These are phyloP conservation scores for Habroteleia sp. DNA, from an alignment of 2,888 invertebrate species.

Conservation along the genomic window DNA sequence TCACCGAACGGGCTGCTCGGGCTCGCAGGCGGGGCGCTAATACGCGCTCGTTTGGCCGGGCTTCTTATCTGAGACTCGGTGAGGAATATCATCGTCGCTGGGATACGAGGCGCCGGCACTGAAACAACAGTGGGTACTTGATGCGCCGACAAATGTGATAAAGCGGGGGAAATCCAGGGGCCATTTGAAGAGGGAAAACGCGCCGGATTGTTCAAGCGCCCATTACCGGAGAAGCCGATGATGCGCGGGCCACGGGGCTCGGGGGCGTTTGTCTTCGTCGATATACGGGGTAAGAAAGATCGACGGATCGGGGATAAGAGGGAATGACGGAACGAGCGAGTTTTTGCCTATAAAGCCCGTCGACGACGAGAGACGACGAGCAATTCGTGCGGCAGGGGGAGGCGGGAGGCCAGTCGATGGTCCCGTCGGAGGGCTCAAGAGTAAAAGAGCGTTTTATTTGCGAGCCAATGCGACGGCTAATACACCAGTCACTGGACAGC, in stretches of 20 bases:
- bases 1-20: conserved; percentile 67
- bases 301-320: conserved; percentile 26
- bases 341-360: conserved; percentile 71
- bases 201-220: conserved; percentile 28
- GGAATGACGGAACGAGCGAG: conserved; percentile 48
- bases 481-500: conserved; percentile 80
- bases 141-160: conserved; percentile 40
- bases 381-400: conserved; percentile 16
- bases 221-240: conserved; percentile 44
- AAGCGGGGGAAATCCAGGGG: conserved; percentile 23
- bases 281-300: conserved; percentile 48
- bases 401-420: conserved; percentile 69
- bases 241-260: conserved; percentile 7
- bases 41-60: conserved; percentile 72
- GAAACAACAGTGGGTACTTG: conserved; percentile 41
- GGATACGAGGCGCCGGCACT: conserved; percentile 27
- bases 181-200: conserved; percentile 34
- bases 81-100: conserved; percentile 67
- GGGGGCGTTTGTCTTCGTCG: conserved; percentile 54
- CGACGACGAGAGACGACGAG: conserved; percentile 64
- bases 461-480: conserved; percentile 80
- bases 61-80: conserved; percentile 69
- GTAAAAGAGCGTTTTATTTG: conserved; percentile 79
- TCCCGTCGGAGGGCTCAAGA: conserved; percentile 73
- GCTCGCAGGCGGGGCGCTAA: conserved; percentile 68